A percentile compares a stretch with the other conserved stretches of the same genome.
phyloP scores from a whole-genome alignment of 2,797 vertebrate genomes.

The Xerus rutilus region DNA sequence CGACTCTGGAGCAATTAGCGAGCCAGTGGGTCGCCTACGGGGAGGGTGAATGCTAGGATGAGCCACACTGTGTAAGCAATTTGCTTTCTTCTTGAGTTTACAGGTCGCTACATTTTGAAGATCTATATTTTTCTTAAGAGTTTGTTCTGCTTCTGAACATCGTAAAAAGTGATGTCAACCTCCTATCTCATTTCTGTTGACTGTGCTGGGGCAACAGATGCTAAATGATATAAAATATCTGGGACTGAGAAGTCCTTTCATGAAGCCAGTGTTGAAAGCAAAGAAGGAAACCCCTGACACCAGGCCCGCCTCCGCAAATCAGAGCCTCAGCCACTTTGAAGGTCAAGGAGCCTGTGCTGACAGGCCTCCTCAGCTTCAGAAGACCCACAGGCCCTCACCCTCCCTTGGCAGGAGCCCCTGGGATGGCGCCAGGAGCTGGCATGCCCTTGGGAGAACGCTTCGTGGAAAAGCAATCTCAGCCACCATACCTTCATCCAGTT shows the following conservation, averaged over 20 bases:
- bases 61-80: conserved; percentile 66
- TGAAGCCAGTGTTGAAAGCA: conserved; percentile 67
- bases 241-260: conserved; percentile 39
- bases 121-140: conserved; percentile 76
- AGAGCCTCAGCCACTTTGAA: conserved; percentile 69
- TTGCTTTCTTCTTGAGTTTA: conserved; percentile 71
- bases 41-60: conserved; percentile 79
- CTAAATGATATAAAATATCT: conserved; percentile 72
- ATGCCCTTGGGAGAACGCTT: not conserved
- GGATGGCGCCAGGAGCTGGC: accelerated
- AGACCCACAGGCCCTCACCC: not conserved
- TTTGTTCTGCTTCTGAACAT: conserved; percentile 66
- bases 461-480: not conserved
- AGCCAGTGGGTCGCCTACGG: conserved; percentile 49
- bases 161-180: conserved; percentile 12
- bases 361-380: not conserved
- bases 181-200: conserved; percentile 64
- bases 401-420: not conserved
- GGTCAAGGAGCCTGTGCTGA: conserved; percentile 2
- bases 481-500: not conserved
- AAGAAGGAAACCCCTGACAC: not conserved
- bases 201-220: not conserved
- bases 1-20: conserved; percentile 78
- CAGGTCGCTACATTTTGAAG: conserved; percentile 72
- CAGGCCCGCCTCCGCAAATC: conserved; percentile 54